Percentiles rank a stretch among this genome's conserved stretches.
phyloP scores from a whole-genome alignment of 2,113 vertebrate species.

The Microtus pennsylvanicus region DNA sequence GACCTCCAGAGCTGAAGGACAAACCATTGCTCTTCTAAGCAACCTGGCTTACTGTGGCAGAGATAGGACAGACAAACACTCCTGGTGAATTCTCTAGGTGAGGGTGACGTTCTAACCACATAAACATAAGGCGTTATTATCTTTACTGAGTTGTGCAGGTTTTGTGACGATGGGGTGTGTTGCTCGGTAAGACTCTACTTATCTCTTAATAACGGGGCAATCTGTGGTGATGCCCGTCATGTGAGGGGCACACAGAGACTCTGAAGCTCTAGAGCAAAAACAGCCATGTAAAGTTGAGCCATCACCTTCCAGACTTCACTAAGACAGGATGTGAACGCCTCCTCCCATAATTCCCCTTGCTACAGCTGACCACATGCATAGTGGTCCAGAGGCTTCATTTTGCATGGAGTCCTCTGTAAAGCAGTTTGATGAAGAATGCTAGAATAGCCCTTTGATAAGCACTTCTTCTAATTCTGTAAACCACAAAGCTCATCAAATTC shows the following conservation, averaged over 20 bases:
- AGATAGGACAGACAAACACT: background rate
- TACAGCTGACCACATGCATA: background rate
- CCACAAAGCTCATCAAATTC: constrained; percentile 28
- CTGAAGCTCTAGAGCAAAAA: background rate
- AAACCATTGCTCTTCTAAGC: background rate
- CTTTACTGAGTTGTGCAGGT: background rate
- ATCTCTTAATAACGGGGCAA: background rate
- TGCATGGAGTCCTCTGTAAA: background rate
- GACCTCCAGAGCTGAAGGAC: background rate
- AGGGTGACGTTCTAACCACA: background rate
- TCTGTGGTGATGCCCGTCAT: background rate
- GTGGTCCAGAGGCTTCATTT: background rate
- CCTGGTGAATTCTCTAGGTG: background rate
- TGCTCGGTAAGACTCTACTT: background rate
- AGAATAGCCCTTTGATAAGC: background rate
- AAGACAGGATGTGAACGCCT: accelerated
- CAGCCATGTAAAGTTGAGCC: background rate
- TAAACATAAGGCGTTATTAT: background rate
- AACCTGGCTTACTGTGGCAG: background rate
- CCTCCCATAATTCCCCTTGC: background rate
- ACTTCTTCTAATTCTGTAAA: constrained; percentile 45
- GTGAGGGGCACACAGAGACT: background rate
- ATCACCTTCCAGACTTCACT: background rate
- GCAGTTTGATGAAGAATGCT: background rate
- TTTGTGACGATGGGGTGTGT: background rate